These are phyloP conservation scores for Eretmocerus hayati DNA, from an alignment of 2,888 invertebrate species.

Conservation along the genomic window DNA sequence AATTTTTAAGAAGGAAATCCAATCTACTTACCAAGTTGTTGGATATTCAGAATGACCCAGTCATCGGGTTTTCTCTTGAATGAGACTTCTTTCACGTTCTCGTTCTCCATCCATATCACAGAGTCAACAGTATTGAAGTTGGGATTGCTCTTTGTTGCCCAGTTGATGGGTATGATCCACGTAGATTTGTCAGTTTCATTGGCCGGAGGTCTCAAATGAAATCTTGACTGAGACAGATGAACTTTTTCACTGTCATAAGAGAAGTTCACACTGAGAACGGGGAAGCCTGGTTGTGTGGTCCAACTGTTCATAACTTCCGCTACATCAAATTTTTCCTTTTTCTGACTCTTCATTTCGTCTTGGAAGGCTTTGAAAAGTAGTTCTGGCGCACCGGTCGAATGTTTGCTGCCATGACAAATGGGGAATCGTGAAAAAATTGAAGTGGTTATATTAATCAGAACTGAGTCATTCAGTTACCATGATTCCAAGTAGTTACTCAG, in stretches of 20 bases:
- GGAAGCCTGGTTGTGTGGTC: slow-evolving; percentile 57
- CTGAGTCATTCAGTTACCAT: no score
- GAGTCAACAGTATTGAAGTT: neutral
- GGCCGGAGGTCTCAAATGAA: slow-evolving; percentile 24
- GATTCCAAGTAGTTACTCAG: slow-evolving; percentile 52
- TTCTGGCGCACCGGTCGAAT: slow-evolving; percentile 28
- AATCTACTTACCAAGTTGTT: slow-evolving; percentile 58
- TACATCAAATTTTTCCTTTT: slow-evolving; percentile 2
- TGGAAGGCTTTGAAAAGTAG: slow-evolving; percentile 30
- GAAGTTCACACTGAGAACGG: slow-evolving; percentile 49
- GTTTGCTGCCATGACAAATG: slow-evolving; percentile 24
- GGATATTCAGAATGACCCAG: slow-evolving; percentile 68
- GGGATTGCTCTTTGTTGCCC: slow-evolving; percentile 49
- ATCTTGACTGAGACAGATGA: slow-evolving; percentile 28
- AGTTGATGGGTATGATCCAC: slow-evolving; percentile 78
- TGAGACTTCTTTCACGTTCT: neutral
- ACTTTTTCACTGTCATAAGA: neutral
- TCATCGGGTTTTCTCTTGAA: slow-evolving; percentile 39
- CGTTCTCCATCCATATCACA: neutral
- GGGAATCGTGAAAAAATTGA: neutral
- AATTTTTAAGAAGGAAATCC: neutral
- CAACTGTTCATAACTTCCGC: slow-evolving; percentile 49
- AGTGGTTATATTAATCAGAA: no score
- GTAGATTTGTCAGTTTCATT: slow-evolving; percentile 20
- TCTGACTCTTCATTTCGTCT: slow-evolving; percentile 28